These are phyloP conservation scores for Choloepus hoffmanni DNA, from an alignment of 2,113 vertebrate genomes.

Conservation along the genomic window DNA sequence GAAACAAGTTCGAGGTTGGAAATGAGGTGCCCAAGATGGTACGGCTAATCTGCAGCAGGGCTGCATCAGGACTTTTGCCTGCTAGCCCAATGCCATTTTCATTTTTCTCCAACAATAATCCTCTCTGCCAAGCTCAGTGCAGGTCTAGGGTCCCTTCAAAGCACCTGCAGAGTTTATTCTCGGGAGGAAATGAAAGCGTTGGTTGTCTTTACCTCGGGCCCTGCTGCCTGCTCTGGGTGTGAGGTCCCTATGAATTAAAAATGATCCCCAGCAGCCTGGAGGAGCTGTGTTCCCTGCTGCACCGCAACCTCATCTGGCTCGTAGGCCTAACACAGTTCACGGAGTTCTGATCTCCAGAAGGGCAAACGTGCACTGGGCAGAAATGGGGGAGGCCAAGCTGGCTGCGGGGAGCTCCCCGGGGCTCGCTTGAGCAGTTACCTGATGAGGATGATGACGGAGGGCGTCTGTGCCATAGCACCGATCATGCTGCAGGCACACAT, in stretches of 20 bases:
- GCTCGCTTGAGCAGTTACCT: conserved; percentile 83
- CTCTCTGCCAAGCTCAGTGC: background rate
- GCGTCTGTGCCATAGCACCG: conserved; percentile 98
- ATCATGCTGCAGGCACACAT: conserved; percentile 99
- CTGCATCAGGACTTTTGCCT: background rate
- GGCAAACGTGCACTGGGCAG: fast-evolving
- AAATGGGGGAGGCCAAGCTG: fast-evolving
- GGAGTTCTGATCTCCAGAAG: background rate
- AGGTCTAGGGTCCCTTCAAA: background rate
- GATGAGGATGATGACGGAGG: conserved; percentile 98
- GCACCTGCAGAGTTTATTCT: background rate
- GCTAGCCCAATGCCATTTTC: no score
- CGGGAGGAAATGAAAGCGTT: background rate
- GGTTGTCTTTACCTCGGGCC: background rate
- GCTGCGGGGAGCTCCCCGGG: fast-evolving
- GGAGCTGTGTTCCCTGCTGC: background rate
- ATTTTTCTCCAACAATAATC: background rate
- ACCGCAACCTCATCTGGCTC: background rate
- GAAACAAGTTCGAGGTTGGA: background rate
- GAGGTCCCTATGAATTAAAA: background rate
- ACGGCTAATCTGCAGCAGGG: background rate
- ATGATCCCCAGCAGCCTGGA: background rate
- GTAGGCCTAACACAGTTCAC: fast-evolving
- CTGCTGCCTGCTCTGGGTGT: background rate
- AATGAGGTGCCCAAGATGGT: no score